phyloP scores from a whole-genome alignment of 2,113 vertebrate genomes.

The Barbus barbus region DNA sequence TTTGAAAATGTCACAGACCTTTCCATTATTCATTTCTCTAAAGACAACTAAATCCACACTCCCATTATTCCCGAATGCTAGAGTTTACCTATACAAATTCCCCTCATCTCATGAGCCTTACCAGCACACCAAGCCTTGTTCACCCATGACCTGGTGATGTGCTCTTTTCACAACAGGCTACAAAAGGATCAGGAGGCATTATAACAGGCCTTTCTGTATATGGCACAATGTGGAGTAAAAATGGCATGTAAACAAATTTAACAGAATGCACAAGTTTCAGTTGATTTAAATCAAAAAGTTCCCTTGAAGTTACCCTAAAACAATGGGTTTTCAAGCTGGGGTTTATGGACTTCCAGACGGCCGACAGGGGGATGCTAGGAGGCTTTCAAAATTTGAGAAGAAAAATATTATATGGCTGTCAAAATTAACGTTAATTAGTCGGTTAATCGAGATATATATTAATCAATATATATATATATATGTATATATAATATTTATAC shows the following conservation, averaged over 20 bases:
- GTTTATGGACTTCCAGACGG: not conserved
- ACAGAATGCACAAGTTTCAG: not conserved
- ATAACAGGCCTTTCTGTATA: constrained; percentile 55
- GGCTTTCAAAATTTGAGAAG: not conserved
- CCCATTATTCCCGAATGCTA: constrained; percentile 60
- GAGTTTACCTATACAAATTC: constrained; percentile 76
- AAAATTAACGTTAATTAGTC: not conserved
- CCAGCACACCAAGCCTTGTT: constrained; percentile 59
- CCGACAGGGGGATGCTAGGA: not conserved
- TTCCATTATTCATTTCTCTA: constrained; percentile 64
- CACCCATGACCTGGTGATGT: constrained; percentile 62
- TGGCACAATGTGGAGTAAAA: constrained; percentile 13
- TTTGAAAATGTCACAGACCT: constrained; percentile 62
- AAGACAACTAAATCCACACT: constrained; percentile 60
- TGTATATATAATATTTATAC: too few species aligned
- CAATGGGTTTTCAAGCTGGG: not conserved
- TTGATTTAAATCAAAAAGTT: not conserved
- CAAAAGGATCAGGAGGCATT: constrained; percentile 64
- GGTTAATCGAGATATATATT: too few species aligned
- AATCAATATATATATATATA: too few species aligned
- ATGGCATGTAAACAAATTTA: constrained; percentile 15
- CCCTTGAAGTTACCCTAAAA: too few species aligned
- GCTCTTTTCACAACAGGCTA: constrained; percentile 65
- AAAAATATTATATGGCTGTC: not conserved
- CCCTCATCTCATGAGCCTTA: constrained; percentile 31